phyloP scores from a whole-genome alignment of 2,797 vertebrate species.

The Rousettus madagascariensis region DNA sequence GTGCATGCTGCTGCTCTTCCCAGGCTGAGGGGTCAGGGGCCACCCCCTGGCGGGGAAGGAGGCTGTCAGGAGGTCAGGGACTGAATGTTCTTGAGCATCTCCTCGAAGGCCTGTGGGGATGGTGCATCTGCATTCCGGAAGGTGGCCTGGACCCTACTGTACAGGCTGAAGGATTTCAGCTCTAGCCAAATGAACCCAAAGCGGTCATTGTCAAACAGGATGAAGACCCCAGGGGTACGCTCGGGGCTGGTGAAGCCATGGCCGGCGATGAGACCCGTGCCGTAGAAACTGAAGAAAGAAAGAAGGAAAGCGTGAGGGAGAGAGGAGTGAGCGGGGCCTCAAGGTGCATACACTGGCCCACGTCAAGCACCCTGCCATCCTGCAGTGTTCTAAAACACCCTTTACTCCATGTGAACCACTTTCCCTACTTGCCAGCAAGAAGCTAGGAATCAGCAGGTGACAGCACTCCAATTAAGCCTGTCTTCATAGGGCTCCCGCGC shows the following conservation, averaged over 20 bases:
- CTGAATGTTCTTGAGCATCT: slow-evolving; percentile 98
- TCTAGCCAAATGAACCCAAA: slow-evolving; percentile 99
- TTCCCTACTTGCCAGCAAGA: background rate
- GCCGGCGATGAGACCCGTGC: slow-evolving; percentile 96
- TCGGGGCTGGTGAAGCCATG: slow-evolving; percentile 98
- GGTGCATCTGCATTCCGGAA: slow-evolving; percentile 93
- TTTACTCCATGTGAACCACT: background rate
- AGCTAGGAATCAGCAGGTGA: background rate
- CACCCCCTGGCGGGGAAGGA: background rate
- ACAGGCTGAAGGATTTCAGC: slow-evolving; percentile 98
- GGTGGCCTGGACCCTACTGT: slow-evolving; percentile 95
- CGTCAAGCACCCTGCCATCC: accelerated
- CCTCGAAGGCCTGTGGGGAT: slow-evolving; percentile 93
- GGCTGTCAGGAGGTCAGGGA: slow-evolving; percentile 93
- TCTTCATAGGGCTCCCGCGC: background rate
- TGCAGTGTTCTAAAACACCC: background rate
- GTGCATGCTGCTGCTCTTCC: slow-evolving; percentile 82
- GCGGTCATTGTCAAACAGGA: slow-evolving; percentile 95
- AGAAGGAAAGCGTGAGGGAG: background rate
- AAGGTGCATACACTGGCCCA: background rate
- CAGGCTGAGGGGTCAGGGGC: slow-evolving; percentile 32
- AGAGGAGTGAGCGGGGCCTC: background rate
- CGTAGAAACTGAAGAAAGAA: slow-evolving; percentile 90
- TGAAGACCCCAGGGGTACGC: slow-evolving; percentile 94
- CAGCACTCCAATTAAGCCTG: background rate